Evolutionary conservation across 2,888 invertebrate species (phyloP).

Genomic region (Myopa testacea): DNA sequence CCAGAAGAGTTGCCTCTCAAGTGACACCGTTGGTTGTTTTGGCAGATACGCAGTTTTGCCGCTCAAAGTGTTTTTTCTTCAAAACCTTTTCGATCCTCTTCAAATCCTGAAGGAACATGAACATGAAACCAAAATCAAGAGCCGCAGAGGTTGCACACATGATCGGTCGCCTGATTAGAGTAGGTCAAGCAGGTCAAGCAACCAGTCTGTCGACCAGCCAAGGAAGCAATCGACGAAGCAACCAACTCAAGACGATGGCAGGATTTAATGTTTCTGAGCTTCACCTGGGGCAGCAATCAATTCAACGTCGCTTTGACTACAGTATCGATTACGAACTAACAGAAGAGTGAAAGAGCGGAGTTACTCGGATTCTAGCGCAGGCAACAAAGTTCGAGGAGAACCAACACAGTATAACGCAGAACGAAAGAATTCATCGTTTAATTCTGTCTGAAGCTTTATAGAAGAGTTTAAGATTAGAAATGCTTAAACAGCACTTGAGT

Average conservation of each 20-base stretch:
- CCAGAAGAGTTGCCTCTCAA: not conserved
- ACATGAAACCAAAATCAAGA: slow-evolving; percentile 8
- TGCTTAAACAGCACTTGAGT: too few species aligned
- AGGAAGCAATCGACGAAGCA: not conserved
- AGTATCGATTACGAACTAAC: slow-evolving; percentile 14
- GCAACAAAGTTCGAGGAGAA: too few species aligned
- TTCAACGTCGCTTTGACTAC: not conserved
- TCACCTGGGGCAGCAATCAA: not conserved
- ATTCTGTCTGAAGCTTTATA: too few species aligned
- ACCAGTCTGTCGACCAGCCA: not conserved
- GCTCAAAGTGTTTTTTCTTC: too few species aligned
- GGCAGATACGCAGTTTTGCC: too few species aligned
- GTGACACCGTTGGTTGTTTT: not conserved
- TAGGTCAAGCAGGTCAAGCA: slow-evolving; percentile 28
- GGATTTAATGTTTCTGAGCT: not conserved
- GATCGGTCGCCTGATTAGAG: slow-evolving; percentile 35
- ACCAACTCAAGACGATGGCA: slow-evolving; percentile 1
- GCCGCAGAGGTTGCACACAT: slow-evolving; percentile 34
- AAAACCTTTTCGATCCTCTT: not conserved
- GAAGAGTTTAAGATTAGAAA: too few species aligned
- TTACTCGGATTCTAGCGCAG: too few species aligned
- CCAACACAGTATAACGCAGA: too few species aligned
- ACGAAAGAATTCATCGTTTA: too few species aligned
- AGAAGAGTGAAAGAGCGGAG: not conserved
- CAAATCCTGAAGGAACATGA: not conserved